Evolutionary conservation across 30 jellyfish, hydroid and myxozoan species (phyloP).

Genomic region (Aurelia coerulea): DNA sequence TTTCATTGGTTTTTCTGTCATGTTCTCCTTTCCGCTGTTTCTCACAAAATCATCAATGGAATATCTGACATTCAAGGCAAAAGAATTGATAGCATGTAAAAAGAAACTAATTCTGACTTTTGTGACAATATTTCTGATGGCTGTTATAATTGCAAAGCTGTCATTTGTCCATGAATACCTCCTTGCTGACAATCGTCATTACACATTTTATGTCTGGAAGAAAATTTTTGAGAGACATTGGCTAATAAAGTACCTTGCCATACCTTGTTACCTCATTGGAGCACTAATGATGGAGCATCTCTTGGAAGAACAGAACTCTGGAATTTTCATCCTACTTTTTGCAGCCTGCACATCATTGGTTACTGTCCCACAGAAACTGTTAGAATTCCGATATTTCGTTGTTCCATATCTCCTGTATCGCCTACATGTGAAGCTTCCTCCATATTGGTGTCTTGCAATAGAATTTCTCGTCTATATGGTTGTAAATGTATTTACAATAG

Average conservation of each 20-base stretch:
- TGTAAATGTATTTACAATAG: constrained; percentile 69
- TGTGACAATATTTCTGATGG: neutral
- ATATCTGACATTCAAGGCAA: neutral
- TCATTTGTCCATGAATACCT: constrained; percentile 89
- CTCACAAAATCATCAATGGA: constrained; percentile 24
- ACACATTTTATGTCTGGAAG: constrained; percentile 91
- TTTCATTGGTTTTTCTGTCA: constrained; percentile 71
- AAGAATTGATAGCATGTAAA: constrained; percentile 6
- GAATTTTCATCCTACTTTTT: constrained; percentile 59
- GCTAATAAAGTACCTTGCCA: constrained; percentile 53
- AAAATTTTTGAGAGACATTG: constrained; percentile 75
- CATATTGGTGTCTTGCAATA: constrained; percentile 28
- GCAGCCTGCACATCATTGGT: constrained; percentile 56
- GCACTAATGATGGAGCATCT: constrained; percentile 21
- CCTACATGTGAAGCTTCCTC: constrained; percentile 60
- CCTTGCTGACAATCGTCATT: constrained; percentile 94
- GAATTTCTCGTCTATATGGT: constrained; percentile 58
- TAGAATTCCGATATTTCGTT: constrained; percentile 88
- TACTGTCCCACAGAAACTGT: constrained; percentile 89
- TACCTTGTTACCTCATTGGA: constrained; percentile 73
- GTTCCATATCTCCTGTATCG: constrained; percentile 83
- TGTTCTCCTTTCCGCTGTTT: constrained; percentile 59
- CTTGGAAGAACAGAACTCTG: constrained; percentile 21
- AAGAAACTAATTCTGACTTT: neutral
- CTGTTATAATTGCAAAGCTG: constrained; percentile 29